Evolutionary conservation across 2,113 vertebrate genomes (phyloP).

Genomic region (Pionites leucogaster): DNA sequence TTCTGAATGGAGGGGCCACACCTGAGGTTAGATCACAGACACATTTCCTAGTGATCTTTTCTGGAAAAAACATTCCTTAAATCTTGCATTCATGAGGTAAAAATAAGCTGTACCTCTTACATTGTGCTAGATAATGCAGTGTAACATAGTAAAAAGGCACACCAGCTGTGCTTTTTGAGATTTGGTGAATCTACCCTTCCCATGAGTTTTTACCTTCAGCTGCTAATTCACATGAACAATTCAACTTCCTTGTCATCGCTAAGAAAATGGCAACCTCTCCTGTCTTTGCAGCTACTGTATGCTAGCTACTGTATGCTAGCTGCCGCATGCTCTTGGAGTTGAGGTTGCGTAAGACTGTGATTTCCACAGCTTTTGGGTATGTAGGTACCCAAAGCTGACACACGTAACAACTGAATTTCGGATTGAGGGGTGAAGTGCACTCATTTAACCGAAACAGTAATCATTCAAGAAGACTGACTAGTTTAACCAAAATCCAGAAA

Average conservation of each 20-base stretch:
- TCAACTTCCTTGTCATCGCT: neutral
- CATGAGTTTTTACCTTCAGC: neutral
- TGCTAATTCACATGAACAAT: neutral
- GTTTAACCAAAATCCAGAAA: neutral
- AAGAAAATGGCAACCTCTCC: neutral
- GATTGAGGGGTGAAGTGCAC: neutral
- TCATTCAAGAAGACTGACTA: neutral
- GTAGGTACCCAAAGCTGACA: neutral
- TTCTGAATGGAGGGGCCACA: neutral
- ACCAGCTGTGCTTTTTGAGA: neutral
- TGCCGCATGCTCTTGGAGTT: fast-evolving
- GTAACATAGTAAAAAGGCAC: neutral
- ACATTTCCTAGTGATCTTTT: neutral
- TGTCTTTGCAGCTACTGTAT: neutral
- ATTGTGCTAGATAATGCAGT: neutral
- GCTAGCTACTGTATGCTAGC: neutral
- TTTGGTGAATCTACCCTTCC: neutral
- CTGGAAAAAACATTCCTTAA: neutral
- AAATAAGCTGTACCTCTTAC: neutral
- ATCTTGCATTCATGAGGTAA: neutral
- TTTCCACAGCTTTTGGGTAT: neutral
- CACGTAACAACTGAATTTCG: fast-evolving
- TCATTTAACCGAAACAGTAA: neutral
- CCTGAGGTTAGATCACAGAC: neutral
- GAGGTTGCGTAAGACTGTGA: neutral